Base-by-base conservation (phyloP, 2,888 invertebrate species). In the Drosophila picticornis region DNA sequence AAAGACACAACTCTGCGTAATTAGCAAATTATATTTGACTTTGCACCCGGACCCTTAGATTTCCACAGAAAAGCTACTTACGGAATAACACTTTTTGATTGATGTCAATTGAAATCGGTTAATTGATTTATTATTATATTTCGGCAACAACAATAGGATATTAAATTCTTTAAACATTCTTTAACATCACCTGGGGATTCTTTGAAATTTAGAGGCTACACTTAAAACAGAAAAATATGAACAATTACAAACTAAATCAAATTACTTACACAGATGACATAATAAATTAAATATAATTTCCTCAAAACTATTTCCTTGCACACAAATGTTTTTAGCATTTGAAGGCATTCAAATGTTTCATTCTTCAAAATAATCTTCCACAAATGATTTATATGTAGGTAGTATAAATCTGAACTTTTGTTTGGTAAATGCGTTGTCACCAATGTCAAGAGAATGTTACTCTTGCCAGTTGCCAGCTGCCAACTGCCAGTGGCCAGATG, bases 401-500 rank as follows among this genome's bases (percentile, higher is more conserved):
- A 13, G n/a, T 22, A 27, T 40, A 38, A n/a, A 32, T 50, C 13
- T 22, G 32, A n/a, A 43, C 40, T 38, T 43, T 65, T 48, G 43
- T 59, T 25, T 60, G 52, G 11, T 57, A 50, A 55, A 34, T 58
- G 50, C 53, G 65, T 57, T 78, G 81, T 77, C 81, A 50, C 77
- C 76, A 68, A 57, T 51, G 62, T 66, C 63, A 70, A 63, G 72
- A 55, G 57, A 60, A 62, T 60, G 62, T 58, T 55, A 58, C 43
- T 46, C 51, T 40, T 48, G 25, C 43, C 27, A 58, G 40, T 46
- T 52, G 52, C 40, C 27, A 57, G 32, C 38, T 82, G 83, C 67
- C 77, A 81, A 61, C 64, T 78, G 81, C 72, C 63, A 56, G 52
- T 70, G 79, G 80, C 80, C 81, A 81, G 71, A 79, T 84, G 91